phyloP scores from a whole-genome alignment of 1,140 invertebrate species.

The Cyclargus thomasi region DNA sequence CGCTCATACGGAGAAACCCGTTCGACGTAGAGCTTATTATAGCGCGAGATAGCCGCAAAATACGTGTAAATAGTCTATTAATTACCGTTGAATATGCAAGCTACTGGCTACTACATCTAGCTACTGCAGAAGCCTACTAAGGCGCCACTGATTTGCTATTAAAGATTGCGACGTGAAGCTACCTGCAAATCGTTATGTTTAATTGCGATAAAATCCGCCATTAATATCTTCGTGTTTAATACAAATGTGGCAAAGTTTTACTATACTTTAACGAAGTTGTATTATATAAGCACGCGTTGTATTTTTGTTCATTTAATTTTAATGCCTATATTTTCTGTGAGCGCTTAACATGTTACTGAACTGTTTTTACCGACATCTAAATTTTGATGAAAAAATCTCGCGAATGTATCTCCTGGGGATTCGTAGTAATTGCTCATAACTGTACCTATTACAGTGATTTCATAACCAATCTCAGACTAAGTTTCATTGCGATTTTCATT shows the following conservation, averaged over 20 bases:
- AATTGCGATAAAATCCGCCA: neutral
- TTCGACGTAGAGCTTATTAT: neutral
- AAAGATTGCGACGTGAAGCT: neutral
- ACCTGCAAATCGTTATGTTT: neutral
- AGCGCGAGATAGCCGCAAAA: neutral
- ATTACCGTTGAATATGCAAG: neutral
- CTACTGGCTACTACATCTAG: neutral
- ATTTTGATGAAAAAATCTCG: too few relatives aligned
- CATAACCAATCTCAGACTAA: too few relatives aligned
- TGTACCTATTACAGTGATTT: too few relatives aligned
- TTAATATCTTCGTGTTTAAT: neutral
- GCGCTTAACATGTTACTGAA: too few relatives aligned
- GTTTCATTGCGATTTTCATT: too few relatives aligned
- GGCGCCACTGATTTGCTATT: neutral
- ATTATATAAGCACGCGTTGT: too few relatives aligned
- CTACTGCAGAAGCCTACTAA: constrained; percentile 4
- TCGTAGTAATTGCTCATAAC: too few relatives aligned
- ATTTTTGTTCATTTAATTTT: too few relatives aligned
- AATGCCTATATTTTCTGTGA: too few relatives aligned
- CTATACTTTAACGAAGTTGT: too few relatives aligned
- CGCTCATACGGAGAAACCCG: constrained; percentile 1
- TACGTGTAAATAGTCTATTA: constrained; percentile 1
- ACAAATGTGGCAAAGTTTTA: neutral
- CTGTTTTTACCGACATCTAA: too few relatives aligned
- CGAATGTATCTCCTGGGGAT: too few relatives aligned